Evolutionary conservation across 2,113 vertebrate genomes (phyloP).

Genomic region (Tautogolabrus adspersus): DNA sequence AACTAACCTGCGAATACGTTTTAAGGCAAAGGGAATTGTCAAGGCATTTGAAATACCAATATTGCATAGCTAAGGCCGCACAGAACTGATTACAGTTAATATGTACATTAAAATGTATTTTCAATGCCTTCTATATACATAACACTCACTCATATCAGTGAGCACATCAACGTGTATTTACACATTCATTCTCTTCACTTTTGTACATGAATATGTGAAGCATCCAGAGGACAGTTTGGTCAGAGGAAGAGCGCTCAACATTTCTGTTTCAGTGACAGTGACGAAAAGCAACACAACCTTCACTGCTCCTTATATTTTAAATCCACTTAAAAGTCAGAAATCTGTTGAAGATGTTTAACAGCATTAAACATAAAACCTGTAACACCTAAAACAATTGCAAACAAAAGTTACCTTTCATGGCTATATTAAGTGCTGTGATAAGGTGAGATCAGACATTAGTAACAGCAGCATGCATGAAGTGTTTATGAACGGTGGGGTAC

Average conservation of each 20-base stretch:
- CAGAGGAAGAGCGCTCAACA: slow-evolving; percentile 46
- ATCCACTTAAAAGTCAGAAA: slow-evolving; percentile 43
- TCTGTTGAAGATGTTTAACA: slow-evolving; percentile 40
- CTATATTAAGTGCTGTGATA: slow-evolving; percentile 31
- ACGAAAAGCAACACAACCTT: slow-evolving; percentile 56
- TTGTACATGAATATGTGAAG: slow-evolving; percentile 34
- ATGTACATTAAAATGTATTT: slow-evolving; percentile 72
- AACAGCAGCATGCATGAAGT: slow-evolving; percentile 39
- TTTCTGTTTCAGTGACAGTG: slow-evolving; percentile 73
- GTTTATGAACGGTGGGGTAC: slow-evolving; percentile 36
- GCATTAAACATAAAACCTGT: slow-evolving; percentile 50
- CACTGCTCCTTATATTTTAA: slow-evolving; percentile 34
- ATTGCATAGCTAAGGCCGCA: slow-evolving; percentile 86
- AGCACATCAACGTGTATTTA: slow-evolving; percentile 70
- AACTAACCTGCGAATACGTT: slow-evolving; percentile 59
- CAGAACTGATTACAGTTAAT: slow-evolving; percentile 67
- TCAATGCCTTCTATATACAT: slow-evolving; percentile 68
- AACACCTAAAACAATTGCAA: slow-evolving; percentile 41
- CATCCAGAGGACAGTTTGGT: slow-evolving; percentile 61
- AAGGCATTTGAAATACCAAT: slow-evolving; percentile 83
- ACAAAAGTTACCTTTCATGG: slow-evolving; percentile 22
- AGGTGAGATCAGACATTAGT: slow-evolving; percentile 33
- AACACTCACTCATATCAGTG: slow-evolving; percentile 45
- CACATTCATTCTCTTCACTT: slow-evolving; percentile 71
- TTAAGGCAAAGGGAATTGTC: slow-evolving; percentile 84